Evolutionary conservation across 2,888 invertebrate species (phyloP).

Genomic region (Antheraea yamamai): DNA sequence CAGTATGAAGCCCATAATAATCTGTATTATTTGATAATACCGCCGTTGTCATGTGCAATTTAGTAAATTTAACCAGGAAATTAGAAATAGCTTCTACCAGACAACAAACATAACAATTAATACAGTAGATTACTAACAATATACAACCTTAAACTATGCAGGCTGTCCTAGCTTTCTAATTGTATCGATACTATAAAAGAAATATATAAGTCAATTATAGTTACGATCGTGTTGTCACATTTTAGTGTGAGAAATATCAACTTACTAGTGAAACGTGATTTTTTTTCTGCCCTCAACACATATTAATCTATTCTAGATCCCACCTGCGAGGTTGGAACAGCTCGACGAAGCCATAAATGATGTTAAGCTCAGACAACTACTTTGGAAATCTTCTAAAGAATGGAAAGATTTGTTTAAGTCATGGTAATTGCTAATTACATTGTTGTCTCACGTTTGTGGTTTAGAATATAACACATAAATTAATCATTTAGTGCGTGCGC

Average conservation of each 20-base stretch:
- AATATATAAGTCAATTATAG: neutral
- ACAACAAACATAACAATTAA: neutral
- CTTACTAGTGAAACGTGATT: neutral
- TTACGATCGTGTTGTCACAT: neutral
- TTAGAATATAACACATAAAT: too few species aligned
- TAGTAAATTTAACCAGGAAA: neutral
- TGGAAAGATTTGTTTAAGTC: slow-evolving; percentile 86
- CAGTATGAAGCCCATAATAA: neutral
- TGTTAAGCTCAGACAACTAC: slow-evolving; percentile 88
- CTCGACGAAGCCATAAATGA: slow-evolving; percentile 91
- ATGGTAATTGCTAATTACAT: slow-evolving; percentile 76
- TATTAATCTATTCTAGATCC: slow-evolving; percentile 80
- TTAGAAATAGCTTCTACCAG: too few species aligned
- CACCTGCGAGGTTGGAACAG: slow-evolving; percentile 90
- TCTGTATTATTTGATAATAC: neutral
- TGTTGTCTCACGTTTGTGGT: too few species aligned
- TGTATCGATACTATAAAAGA: neutral
- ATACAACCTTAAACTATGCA: neutral
- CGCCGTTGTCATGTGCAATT: neutral
- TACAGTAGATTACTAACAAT: neutral
- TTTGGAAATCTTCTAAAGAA: slow-evolving; percentile 90
- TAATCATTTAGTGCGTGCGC: too few species aligned
- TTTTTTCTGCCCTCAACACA: neutral
- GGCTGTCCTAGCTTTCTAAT: neutral
- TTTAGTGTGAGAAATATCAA: neutral